Evolutionary conservation across 2,113 vertebrate genomes (phyloP).

Genomic region (Hystrix brachyura): DNA sequence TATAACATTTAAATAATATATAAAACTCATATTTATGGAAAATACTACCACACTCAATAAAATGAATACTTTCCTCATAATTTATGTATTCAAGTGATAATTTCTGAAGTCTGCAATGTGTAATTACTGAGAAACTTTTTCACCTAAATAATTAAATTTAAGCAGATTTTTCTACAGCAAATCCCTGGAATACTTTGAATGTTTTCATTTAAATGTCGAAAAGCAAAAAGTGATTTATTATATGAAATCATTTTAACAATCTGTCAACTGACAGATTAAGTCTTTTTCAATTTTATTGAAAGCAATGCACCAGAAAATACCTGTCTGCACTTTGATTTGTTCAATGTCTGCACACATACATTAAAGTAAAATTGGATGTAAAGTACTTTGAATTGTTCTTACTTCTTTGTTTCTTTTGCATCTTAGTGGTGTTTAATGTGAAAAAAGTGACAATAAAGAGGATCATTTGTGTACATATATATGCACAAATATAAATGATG

Average conservation of each 20-base stretch:
- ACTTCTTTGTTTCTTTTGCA: neutral
- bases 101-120: neutral
- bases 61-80: neutral
- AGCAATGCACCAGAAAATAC: neutral
- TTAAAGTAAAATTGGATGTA: neutral
- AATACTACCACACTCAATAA: neutral
- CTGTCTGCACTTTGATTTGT: neutral
- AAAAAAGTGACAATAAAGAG: conserved; percentile 29
- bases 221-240: neutral
- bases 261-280: neutral
- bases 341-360: neutral
- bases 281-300: conserved; percentile 2
- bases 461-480: neutral
- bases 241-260: conserved; percentile 20
- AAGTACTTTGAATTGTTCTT: neutral
- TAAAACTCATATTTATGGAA: neutral
- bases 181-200: neutral
- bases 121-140: neutral
- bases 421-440: neutral
- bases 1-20: neutral
- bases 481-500: neutral
- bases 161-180: neutral
- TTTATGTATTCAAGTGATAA: neutral
- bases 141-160: neutral
- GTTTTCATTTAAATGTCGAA: conserved; percentile 4